phyloP scores from a whole-genome alignment of 2,888 invertebrate genomes.

The Sthenelais limicola region DNA sequence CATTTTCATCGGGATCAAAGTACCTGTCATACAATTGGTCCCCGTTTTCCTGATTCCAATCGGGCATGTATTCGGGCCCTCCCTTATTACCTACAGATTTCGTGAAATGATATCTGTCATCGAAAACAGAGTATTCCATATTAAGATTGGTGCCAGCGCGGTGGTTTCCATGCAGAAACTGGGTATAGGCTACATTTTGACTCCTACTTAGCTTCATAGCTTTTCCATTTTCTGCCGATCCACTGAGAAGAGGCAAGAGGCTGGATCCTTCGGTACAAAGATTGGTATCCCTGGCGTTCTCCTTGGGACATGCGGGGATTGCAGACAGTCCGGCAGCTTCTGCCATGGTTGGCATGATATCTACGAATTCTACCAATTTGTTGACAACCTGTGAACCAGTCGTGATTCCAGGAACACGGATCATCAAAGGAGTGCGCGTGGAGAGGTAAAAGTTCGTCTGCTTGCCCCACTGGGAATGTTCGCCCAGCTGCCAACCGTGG shows the following conservation, averaged over 20 bases:
- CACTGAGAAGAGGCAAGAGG: conserved; percentile 44
- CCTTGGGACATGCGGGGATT: conserved; percentile 44
- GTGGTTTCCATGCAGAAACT: no score
- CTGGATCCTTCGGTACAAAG: conserved; percentile 48
- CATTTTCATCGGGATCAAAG: conserved; percentile 52
- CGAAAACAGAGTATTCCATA: conserved; percentile 57
- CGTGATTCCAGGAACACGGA: conserved; percentile 57
- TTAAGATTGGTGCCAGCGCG: conserved; percentile 53
- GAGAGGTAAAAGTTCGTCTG: conserved; percentile 58
- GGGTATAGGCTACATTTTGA: conserved; percentile 48
- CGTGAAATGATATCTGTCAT: conserved; percentile 53
- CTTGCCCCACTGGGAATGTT: conserved; percentile 54
- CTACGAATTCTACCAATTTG: conserved; percentile 57
- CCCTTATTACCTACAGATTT: conserved; percentile 52
- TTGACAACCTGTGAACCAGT: conserved; percentile 53
- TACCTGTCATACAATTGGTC: conserved; percentile 52
- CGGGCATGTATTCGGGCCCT: conserved; percentile 45
- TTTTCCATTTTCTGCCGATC: no score
- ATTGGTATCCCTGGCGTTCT: conserved; percentile 38
- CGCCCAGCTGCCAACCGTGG: conserved; percentile 53
- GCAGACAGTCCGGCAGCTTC: conserved; percentile 55
- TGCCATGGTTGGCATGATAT: conserved; percentile 58
- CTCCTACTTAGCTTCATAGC: conserved; percentile 19
- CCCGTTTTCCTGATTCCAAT: conserved; percentile 47
- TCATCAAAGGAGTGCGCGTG: conserved; percentile 58